Evolutionary conservation across 2,888 invertebrate species (phyloP), one percentile per base, ranked within the genome.

Genomic region (Dastarcus helophoroides): DNA sequence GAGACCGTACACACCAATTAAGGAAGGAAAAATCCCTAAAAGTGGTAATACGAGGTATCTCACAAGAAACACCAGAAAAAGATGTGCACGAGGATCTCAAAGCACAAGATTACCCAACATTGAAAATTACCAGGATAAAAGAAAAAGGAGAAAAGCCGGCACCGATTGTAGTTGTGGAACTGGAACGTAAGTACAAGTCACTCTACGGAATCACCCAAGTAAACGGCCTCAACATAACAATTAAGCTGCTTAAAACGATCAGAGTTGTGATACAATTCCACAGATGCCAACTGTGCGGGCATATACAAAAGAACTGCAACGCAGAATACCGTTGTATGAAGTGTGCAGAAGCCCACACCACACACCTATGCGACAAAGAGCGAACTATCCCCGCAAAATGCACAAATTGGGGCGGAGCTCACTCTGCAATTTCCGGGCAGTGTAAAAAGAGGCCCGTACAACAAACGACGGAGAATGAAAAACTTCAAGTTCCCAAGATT

Each of bases 241-340:
- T 64, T 27, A 63, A 66, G 40, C 54, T 54, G 4, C 58, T 59
- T 2, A 33, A 43, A 8, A 15, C 15, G 5, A 62, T 58, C 32
- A 32, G 41, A 2, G 56, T 41, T 22, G 29, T 32, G 2, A 29
- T 34, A 21, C 65, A 66, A 35, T 65, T 65, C 39, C 50, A 56
- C 32, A 54, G 57, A 11, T 66, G 66, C 38, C 66, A 65, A 37
- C 52, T 50, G 35, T 65, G 62, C 57, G 64, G 63, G 1, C 65
- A 66, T 34, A 46, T 58, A 2, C 60, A 63, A 37, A 51, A 59
- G 9, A 62, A 58, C 40, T 64, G 65, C 31, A 54, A 53, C 8
- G 60, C 58, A 1, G 26, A 40, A 6, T 30, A 55, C 3, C 57
- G 48, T 26, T 64, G 64, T 46, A 58, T 65, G 0, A 64, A 62